phyloP scores from a whole-genome alignment of 92 coral and sea anemone species.

The Isaurus tuberculatus region DNA sequence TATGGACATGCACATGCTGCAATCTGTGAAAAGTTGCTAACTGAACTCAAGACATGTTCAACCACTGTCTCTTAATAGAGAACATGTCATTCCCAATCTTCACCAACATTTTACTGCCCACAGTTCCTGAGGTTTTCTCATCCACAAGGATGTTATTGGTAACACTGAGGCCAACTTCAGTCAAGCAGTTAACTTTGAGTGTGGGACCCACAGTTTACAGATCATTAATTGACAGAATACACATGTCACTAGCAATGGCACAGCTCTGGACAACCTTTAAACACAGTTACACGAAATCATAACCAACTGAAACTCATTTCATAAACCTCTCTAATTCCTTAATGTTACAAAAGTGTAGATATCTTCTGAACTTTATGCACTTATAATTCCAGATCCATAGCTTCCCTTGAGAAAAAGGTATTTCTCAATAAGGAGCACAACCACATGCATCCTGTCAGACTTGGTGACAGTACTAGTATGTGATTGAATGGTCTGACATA shows the following conservation, averaged over 20 bases:
- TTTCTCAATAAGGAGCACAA: neutral
- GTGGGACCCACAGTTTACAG: neutral
- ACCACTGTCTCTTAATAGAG: neutral
- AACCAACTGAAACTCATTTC: neutral
- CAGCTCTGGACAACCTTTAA: neutral
- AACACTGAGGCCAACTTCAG: neutral
- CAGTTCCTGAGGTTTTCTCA: neutral
- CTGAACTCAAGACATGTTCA: neutral
- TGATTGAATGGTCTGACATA: conserved; percentile 2
- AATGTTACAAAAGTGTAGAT: neutral
- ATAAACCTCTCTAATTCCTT: neutral
- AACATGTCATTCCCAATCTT: neutral
- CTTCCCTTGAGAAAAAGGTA: conserved; percentile 8
- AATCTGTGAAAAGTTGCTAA: neutral
- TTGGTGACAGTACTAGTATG: neutral
- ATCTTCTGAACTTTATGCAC: neutral
- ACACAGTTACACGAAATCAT: neutral
- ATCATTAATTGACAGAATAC: neutral
- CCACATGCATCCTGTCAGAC: conserved; percentile 18
- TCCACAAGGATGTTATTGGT: neutral
- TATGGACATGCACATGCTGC: neutral
- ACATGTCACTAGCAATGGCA: neutral
- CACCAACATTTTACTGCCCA: neutral
- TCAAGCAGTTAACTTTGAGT: neutral
- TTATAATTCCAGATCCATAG: conserved; percentile 20